Evolutionary conservation across 30 jellyfish, hydroid and myxozoan genomes (phyloP).

Genomic region (Hydra vulgaris): DNA sequence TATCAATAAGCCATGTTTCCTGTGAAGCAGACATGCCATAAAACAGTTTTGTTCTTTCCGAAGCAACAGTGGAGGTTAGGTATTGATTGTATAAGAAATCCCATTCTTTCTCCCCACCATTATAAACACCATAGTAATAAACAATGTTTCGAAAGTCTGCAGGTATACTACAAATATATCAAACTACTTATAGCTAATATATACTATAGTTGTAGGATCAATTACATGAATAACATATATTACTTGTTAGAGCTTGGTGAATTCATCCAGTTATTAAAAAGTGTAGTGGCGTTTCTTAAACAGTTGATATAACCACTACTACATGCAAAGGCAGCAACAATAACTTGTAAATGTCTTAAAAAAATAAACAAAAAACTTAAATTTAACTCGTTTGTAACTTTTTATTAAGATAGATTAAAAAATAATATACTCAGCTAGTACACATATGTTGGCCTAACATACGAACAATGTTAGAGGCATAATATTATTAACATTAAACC

Average conservation of each 20-base stretch:
- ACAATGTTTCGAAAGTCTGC: constrained; percentile 59
- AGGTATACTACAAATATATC: constrained; percentile 24
- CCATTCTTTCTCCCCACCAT: constrained; percentile 79
- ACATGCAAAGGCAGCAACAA: constrained; percentile 56
- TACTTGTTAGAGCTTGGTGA: neutral
- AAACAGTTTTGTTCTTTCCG: constrained; percentile 52
- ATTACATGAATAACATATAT: too few species aligned
- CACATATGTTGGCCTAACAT: too few species aligned
- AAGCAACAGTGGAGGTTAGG: constrained; percentile 39
- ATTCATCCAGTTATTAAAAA: constrained; percentile 54
- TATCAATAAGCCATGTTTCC: constrained; percentile 69
- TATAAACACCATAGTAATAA: constrained; percentile 57
- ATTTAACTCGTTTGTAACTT: neutral
- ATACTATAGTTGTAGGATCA: too few species aligned
- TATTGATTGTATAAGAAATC: constrained; percentile 50
- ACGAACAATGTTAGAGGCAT: too few species aligned
- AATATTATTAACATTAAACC: too few species aligned
- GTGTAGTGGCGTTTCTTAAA: constrained; percentile 32
- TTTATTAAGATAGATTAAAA: too few species aligned
- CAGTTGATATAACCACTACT: constrained; percentile 48
- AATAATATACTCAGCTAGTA: too few species aligned
- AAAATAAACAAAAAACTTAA: neutral
- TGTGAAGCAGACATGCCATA: constrained; percentile 85
- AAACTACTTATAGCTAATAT: too few species aligned
- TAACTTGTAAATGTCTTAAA: constrained; percentile 33